Conservation (phyloP, 1,140 invertebrate genomes). For the Tetraneura akinire region DNA sequence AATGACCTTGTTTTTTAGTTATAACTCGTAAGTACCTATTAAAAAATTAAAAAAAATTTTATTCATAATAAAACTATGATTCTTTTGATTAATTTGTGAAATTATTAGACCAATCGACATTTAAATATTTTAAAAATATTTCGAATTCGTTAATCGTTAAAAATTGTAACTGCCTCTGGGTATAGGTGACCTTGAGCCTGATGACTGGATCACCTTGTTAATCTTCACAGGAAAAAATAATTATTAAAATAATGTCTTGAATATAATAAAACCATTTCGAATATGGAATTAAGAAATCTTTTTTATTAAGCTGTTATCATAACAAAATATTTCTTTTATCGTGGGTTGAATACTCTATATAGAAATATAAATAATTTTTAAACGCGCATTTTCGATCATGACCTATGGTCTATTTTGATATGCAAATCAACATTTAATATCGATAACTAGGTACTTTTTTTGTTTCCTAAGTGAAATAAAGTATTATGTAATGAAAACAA, state of each 20-base stretch:
- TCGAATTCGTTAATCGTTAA: neutral
- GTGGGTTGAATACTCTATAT: neutral
- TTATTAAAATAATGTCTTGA: neutral
- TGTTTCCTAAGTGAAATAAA: neutral
- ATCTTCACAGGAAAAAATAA: neutral
- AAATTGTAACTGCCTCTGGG: neutral
- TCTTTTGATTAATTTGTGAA: no score
- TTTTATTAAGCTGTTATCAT: neutral
- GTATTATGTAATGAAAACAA: no score
- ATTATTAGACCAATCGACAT: neutral
- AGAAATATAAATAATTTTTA: slow-evolving; percentile 4
- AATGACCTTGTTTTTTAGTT: slow-evolving; percentile 27
- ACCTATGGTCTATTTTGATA: slow-evolving; percentile 26
- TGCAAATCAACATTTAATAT: neutral
- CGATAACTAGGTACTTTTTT: neutral
- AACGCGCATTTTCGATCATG: slow-evolving; percentile 10
- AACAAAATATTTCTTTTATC: neutral
- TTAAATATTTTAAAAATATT: neutral
- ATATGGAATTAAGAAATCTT: neutral
- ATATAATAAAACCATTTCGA: neutral
- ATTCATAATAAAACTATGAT: no score
- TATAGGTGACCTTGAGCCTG: slow-evolving; percentile 39
- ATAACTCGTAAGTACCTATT: no score
- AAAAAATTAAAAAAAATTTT: no score
- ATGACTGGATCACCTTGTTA: slow-evolving; percentile 40